Percentiles rank a stretch among this genome's conserved stretches.
Conservation (phyloP, 1,140 invertebrate genomes). For the Rhopalosiphum padi region DNA sequence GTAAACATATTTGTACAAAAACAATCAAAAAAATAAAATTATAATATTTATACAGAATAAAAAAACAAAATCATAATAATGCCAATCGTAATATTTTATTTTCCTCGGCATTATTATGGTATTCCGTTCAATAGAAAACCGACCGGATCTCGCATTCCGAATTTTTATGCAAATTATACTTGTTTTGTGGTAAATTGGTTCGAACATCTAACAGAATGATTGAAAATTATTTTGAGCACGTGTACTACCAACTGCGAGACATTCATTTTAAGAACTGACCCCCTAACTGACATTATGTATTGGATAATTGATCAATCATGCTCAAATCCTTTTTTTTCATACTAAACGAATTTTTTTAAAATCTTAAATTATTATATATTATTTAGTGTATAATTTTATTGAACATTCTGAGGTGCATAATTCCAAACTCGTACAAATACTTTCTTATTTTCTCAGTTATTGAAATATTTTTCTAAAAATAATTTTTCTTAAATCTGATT, state of each 20-base stretch:
- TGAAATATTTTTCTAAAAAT: too few relatives aligned
- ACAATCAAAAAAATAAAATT: neutral
- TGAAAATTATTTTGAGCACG: neutral
- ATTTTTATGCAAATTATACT: neutral
- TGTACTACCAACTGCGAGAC: neutral
- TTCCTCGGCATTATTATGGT: neutral
- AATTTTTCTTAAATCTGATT: too few relatives aligned
- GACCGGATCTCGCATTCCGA: neutral
- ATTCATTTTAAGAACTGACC: neutral
- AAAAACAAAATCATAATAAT: neutral
- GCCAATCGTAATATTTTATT: neutral
- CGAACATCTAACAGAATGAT: neutral
- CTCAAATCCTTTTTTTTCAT: too few relatives aligned
- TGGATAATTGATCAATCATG: too few relatives aligned
- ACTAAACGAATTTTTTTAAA: too few relatives aligned
- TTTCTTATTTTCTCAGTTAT: too few relatives aligned
- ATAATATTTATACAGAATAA: neutral
- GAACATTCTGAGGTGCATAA: too few relatives aligned
- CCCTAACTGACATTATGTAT: neutral
- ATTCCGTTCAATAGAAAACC: neutral
- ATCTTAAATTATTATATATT: too few relatives aligned
- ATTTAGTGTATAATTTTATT: too few relatives aligned
- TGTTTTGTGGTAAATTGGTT: neutral
- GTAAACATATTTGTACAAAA: conserved; percentile 1
- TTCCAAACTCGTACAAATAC: too few relatives aligned